Evolutionary conservation across 2,888 invertebrate species (phyloP).

Genomic region (Eurytoma californica): DNA sequence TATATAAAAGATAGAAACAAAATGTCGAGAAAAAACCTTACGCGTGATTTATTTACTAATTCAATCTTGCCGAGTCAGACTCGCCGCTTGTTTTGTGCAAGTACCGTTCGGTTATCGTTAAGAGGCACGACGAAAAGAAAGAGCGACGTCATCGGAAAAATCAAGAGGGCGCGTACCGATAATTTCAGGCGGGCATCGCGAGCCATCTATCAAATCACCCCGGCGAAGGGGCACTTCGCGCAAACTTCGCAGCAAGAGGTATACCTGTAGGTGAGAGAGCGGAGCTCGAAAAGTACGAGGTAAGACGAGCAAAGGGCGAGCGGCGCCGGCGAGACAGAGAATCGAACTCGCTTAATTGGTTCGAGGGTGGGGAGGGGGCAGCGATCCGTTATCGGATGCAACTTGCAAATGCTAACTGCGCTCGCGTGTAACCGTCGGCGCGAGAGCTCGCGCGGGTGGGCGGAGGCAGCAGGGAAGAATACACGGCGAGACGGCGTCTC

Average conservation of each 20-base stretch:
- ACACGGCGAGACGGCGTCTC: slow-evolving; percentile 1
- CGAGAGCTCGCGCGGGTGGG: too few species aligned
- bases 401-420: slow-evolving; percentile 32
- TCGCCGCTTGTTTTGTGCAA: too few species aligned
- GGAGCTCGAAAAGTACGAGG: background rate
- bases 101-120: too few species aligned
- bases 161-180: too few species aligned
- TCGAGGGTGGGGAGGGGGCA: background rate
- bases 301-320: background rate
- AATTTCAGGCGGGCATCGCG: too few species aligned
- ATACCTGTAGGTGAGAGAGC: background rate
- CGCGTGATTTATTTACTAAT: too few species aligned
- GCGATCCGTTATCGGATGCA: slow-evolving; percentile 25
- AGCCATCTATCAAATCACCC: background rate
- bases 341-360: slow-evolving; percentile 40
- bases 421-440: slow-evolving; percentile 12
- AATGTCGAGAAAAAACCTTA: too few species aligned
- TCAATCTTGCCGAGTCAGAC: too few species aligned
- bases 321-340: slow-evolving; percentile 5
- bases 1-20: too few species aligned
- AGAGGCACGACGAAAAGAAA: too few species aligned
- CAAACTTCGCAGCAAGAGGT: background rate
- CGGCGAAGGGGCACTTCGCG: background rate
- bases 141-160: too few species aligned
- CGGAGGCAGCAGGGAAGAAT: slow-evolving; percentile 13